Conservation (phyloP, 2,797 vertebrate genomes). For the Lophotriccus pileatus region DNA sequence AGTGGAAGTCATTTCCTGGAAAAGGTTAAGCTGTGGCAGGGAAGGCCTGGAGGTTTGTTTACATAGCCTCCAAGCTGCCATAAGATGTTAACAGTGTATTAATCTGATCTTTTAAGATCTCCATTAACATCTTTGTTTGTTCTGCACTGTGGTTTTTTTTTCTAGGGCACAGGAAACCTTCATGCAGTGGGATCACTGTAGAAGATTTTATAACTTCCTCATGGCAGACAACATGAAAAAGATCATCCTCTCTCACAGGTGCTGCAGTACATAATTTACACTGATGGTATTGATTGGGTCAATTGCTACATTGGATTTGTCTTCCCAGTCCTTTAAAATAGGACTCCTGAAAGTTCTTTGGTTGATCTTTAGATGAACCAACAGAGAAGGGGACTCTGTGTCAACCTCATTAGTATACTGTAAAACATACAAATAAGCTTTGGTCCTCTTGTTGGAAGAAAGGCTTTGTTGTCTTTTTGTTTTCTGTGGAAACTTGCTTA, state of each 20-base stretch:
- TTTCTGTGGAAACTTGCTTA: neutral
- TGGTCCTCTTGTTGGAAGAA: neutral
- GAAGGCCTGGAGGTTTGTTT: neutral
- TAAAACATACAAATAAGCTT: neutral
- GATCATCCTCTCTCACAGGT: slow-evolving; percentile 98
- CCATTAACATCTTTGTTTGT: slow-evolving; percentile 7
- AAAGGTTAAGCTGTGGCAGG: neutral
- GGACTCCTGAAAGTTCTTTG: neutral
- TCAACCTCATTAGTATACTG: neutral
- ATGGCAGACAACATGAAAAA: slow-evolving; percentile 99
- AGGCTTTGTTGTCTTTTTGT: neutral
- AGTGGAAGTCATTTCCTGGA: neutral
- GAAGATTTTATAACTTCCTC: slow-evolving; percentile 98
- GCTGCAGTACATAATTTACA: neutral
- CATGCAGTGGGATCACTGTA: slow-evolving; percentile 97
- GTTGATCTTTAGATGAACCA: neutral
- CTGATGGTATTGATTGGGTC: neutral
- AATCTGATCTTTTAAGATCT: neutral
- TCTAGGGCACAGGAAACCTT: slow-evolving; percentile 95
- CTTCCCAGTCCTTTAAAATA: neutral
- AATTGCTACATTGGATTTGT: neutral
- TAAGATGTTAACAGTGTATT: neutral
- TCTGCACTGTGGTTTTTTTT: neutral
- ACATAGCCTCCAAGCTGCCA: neutral
- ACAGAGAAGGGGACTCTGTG: neutral